phyloP scores from a whole-genome alignment of 2,113 vertebrate species.

The Megalops atlanticus region DNA sequence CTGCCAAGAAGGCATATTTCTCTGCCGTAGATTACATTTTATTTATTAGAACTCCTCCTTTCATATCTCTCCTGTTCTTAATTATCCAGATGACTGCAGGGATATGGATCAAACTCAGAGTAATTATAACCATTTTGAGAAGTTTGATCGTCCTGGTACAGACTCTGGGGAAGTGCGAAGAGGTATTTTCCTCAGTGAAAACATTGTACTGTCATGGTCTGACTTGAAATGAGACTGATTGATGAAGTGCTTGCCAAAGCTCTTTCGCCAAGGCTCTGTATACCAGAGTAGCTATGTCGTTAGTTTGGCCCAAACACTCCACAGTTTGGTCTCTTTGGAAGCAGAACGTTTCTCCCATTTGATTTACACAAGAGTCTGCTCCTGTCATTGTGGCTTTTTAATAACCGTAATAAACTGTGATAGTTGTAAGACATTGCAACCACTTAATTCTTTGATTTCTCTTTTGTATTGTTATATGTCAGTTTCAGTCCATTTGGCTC shows the following conservation, averaged over 20 bases:
- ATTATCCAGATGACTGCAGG: background rate
- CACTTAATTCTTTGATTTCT: background rate
- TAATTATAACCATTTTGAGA: background rate
- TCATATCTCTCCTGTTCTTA: conserved; percentile 1
- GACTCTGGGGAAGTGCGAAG: background rate
- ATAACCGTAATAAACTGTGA: no score
- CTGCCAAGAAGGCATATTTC: background rate
- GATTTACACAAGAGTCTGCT: background rate
- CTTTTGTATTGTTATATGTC: background rate
- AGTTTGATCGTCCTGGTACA: background rate
- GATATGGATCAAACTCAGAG: background rate
- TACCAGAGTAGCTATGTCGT: conserved; percentile 32
- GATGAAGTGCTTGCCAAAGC: conserved; percentile 46
- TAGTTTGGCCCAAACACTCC: conserved; percentile 22
- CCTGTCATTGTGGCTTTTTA: no score
- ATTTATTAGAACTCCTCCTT: background rate
- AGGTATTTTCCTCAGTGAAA: conserved; percentile 17
- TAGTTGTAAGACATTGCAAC: no score
- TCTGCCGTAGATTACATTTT: background rate
- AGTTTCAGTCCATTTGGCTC: no score
- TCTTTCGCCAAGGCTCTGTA: conserved; percentile 46
- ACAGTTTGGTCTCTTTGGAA: background rate
- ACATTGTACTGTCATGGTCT: conserved; percentile 38
- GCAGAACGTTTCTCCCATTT: background rate
- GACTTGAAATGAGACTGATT: conserved; percentile 47